A percentile compares a stretch with the other conserved stretches of the same genome.
These are phyloP conservation scores for Psephotus haematonotus DNA, from an alignment of 2,113 vertebrate genomes.

Conservation along the genomic window DNA sequence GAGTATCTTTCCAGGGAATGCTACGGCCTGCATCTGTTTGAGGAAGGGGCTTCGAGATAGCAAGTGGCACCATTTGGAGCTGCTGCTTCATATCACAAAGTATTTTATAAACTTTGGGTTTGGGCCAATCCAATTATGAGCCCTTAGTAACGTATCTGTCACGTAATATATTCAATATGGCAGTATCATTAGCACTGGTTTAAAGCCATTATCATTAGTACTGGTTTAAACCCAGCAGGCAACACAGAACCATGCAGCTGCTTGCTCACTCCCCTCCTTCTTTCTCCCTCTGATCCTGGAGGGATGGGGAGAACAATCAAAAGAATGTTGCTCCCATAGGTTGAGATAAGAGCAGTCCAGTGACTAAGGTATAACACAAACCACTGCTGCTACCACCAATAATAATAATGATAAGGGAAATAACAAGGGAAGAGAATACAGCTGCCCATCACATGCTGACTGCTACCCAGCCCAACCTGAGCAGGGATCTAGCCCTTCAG, in stretches of 20 bases:
- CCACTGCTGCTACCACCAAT: neutral
- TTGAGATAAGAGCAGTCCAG: neutral
- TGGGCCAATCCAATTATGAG: neutral
- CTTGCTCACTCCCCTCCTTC: neutral
- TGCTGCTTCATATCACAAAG: neutral
- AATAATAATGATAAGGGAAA: neutral
- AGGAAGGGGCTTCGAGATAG: neutral
- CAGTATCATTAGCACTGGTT: neutral
- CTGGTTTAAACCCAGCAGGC: neutral
- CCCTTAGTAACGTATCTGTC: neutral
- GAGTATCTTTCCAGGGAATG: neutral
- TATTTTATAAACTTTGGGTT: neutral
- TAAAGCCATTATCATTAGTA: neutral
- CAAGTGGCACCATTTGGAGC: neutral
- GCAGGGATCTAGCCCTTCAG: no score
- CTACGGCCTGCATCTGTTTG: neutral
- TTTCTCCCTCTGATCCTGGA: neutral
- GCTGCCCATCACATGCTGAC: accelerated
- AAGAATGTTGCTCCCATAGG: neutral
- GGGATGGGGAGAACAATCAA: neutral
- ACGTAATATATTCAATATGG: neutral
- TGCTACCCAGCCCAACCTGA: no score
- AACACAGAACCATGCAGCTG: neutral
- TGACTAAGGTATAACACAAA: neutral
- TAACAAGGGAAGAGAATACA: neutral